Evolutionary conservation across 2,797 vertebrate species (phyloP).

Genomic region (Florisuga fusca): DNA sequence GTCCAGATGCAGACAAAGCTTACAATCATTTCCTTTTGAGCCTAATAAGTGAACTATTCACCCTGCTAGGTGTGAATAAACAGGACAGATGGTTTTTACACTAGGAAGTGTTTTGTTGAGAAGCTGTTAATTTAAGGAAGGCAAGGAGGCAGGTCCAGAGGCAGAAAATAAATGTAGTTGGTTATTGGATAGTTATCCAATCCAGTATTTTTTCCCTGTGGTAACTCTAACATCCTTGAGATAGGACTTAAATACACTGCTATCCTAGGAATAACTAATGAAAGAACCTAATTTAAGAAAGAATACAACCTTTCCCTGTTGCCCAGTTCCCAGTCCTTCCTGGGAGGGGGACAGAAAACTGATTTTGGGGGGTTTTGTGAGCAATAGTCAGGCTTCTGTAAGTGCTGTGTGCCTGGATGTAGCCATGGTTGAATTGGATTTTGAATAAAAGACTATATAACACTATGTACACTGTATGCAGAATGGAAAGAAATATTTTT

Average conservation of each 20-base stretch:
- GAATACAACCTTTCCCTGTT: neutral
- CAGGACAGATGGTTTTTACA: neutral
- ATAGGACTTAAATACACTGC: neutral
- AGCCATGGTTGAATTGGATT: neutral
- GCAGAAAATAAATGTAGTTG: neutral
- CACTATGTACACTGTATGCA: neutral
- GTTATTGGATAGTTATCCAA: neutral
- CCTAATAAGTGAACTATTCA: neutral
- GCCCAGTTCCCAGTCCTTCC: neutral
- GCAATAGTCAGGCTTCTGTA: neutral
- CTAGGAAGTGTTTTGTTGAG: neutral
- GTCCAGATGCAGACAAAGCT: neutral
- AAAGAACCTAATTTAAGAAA: neutral
- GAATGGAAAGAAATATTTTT: neutral
- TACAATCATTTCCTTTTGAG: neutral
- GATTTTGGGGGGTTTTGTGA: neutral
- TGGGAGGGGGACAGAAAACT: neutral
- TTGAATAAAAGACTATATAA: conserved; percentile 2
- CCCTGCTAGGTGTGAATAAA: conserved; percentile 3
- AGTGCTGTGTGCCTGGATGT: neutral
- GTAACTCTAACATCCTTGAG: neutral
- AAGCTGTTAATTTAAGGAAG: conserved; percentile 15
- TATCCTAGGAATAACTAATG: neutral
- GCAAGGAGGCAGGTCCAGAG: neutral
- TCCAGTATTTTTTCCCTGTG: neutral